Conservation (phyloP, 2,888 invertebrate species). For the Hermaeophaga mercurialis region DNA sequence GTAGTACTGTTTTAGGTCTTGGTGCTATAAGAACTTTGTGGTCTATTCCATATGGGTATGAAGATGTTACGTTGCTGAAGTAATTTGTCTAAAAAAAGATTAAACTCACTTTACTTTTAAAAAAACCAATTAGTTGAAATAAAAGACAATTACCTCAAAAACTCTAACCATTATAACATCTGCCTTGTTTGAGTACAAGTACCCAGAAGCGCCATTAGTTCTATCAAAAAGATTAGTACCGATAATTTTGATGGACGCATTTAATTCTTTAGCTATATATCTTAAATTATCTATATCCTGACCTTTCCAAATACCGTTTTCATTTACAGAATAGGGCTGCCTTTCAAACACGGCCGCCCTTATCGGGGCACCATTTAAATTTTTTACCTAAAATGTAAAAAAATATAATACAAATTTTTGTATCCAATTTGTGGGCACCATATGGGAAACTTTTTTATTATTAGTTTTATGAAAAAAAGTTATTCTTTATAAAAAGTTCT, state of each 20-base stretch:
- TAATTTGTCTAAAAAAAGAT: conserved; percentile 3
- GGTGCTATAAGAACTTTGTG: conserved; percentile 24
- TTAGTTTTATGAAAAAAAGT: not conserved
- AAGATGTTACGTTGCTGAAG: conserved; percentile 10
- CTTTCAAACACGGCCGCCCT: conserved; percentile 4
- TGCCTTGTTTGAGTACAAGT: conserved; percentile 13
- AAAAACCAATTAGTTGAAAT: not conserved
- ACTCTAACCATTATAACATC: conserved; percentile 20
- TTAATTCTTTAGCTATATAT: conserved; percentile 7
- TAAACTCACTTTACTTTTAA: not conserved
- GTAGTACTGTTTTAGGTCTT: conserved; percentile 11
- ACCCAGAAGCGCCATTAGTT: not conserved
- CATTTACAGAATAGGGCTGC: not conserved
- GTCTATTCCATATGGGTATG: conserved; percentile 22
- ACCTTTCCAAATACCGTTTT: not conserved
- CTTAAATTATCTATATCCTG: conserved; percentile 9
- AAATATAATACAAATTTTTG: not conserved
- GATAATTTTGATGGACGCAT: conserved; percentile 13
- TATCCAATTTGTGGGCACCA: not conserved
- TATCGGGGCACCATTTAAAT: conserved; percentile 13
- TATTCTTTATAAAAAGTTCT: conserved; percentile 1
- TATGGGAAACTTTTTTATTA: no score
- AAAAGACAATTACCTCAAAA: not conserved
- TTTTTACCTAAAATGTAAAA: conserved; percentile 5
- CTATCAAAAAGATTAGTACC: not conserved